Evolutionary conservation across 2,797 vertebrate species (phyloP).

Genomic region (Heliangelus exortis): DNA sequence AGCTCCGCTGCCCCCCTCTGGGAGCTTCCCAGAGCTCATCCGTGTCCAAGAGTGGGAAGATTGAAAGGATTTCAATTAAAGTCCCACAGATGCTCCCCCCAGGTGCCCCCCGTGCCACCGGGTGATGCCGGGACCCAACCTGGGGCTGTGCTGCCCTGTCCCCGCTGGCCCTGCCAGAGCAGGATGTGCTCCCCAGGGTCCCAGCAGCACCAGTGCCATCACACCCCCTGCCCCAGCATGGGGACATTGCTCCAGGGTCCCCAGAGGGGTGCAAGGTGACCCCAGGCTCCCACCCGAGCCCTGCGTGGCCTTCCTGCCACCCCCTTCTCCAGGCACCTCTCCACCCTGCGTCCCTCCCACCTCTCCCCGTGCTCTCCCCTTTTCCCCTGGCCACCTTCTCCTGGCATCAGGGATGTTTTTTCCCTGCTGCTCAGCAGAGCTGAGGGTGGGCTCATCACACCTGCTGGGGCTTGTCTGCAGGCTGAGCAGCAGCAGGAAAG

Average conservation of each 20-base stretch:
- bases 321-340: neutral
- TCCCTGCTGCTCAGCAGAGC: rapidly evolving
- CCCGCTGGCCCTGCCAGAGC: neutral
- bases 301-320: rapidly evolving
- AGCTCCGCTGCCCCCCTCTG: neutral
- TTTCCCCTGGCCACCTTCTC: too few species aligned
- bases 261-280: rapidly evolving
- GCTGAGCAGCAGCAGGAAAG: constrained; percentile 22
- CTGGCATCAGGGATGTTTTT: neutral
- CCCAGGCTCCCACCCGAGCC: rapidly evolving
- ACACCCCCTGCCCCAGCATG: too few species aligned
- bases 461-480: neutral
- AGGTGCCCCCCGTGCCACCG: neutral
- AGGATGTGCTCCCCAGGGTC: neutral
- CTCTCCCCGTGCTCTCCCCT: too few species aligned
- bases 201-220: too few species aligned
- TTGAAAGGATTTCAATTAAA: too few species aligned
- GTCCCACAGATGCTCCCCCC: too few species aligned
- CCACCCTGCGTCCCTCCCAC: neutral
- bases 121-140: neutral
- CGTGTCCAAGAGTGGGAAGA: neutral
- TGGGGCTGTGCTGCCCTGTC: neutral
- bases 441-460: neutral
- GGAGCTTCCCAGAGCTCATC: neutral
- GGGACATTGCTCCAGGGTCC: neutral